Evolutionary conservation across 1,140 invertebrate genomes (phyloP), one percentile per base, ranked within the genome.

Genomic region (Hestina assimilis): DNA sequence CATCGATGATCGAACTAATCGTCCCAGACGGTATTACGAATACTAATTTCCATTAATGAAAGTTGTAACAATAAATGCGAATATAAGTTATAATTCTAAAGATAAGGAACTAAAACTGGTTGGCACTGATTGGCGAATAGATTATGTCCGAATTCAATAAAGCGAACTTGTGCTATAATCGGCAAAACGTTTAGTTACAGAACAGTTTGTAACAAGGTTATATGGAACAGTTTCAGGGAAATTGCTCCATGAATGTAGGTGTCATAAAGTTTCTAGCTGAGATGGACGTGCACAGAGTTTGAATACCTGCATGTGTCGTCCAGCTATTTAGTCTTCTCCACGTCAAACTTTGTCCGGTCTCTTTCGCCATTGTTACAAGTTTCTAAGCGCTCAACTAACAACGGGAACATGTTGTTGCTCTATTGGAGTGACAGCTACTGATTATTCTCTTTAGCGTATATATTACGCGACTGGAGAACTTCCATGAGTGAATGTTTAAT

Each of bases 241-340:
- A 80, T 80, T 80, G 75, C 68, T 75, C 54, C 41, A 66, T 64
- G 68, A 76, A 74, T 73, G 72, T 72, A 55, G 69, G 66, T 79
- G 74, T 79, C 74, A 79, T 85, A 82, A 83, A 83, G 66, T 83
- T 82, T 74, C 54, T 60, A 65, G 69, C 58, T 68, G 69, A 67
- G 62, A 62, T 69, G 69, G 72, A 71, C 73, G 72, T 72, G 72
- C 67, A 67, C 66, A 59, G 63, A 55, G 61, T 67, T 62, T 66
- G 68, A 75, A 76, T 75, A 75, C 69, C 53, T 55, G 31, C 23
- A 72, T 64, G 66, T 74, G 71, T 71, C 66, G 68, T 59, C 31
- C 47, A 20, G 41, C 35, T 43, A 35, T 43, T 63, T 38, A 63
- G 53, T 63, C 64, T 60, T 67, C 51, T 58, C 46, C 46, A 3